Percentiles rank a stretch among this genome's conserved stretches.
Evolutionary conservation across 2,888 invertebrate genomes (phyloP).

Genomic region (Opisthograptis luteolata): DNA sequence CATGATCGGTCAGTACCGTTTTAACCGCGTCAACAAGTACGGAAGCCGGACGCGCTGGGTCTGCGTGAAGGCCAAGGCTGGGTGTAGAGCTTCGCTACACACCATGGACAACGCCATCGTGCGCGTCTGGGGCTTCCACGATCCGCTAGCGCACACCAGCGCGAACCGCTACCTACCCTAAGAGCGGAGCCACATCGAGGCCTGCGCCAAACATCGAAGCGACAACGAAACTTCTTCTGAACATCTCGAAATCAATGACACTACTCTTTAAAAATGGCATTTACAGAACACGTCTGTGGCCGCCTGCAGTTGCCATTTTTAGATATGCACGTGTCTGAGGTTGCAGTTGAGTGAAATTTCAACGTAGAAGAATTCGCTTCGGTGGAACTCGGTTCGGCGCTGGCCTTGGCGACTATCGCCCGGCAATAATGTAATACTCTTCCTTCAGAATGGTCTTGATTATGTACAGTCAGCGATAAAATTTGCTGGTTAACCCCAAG

Average conservation of each 20-base stretch:
- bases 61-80: conserved; percentile 78
- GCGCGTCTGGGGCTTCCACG: conserved; percentile 77
- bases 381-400: not conserved
- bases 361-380: not conserved
- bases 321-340: no score
- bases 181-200: not conserved
- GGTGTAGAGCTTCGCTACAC: conserved; percentile 75
- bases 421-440: not conserved
- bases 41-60: conserved; percentile 77
- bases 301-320: not conserved
- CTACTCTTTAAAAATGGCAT: not conserved
- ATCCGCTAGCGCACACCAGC: conserved; percentile 73
- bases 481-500: no score
- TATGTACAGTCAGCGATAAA: no score
- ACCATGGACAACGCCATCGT: conserved; percentile 79
- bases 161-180: conserved; percentile 68
- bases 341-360: not conserved
- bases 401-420: not conserved
- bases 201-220: not conserved
- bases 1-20: conserved; percentile 78
- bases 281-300: not conserved
- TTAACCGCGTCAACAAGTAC: conserved; percentile 77
- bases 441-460: no score
- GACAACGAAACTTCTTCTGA: not conserved
- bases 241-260: no score